Conservation (phyloP, 2,797 vertebrate genomes). For the Pangasius macronema region DNA sequence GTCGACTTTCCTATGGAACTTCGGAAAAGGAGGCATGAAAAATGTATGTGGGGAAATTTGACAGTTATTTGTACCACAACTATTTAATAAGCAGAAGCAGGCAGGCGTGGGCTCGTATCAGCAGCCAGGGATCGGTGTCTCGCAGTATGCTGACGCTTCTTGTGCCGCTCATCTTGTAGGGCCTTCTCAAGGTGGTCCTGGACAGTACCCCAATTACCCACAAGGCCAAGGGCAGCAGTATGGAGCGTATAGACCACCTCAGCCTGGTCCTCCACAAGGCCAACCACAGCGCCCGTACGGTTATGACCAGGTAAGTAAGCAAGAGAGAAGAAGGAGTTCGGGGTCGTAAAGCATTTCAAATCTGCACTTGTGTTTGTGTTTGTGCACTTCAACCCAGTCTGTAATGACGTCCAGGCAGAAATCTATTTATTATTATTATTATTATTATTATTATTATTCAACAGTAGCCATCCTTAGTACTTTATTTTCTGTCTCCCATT, state of each 20-base stretch:
- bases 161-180: slow-evolving; percentile 66
- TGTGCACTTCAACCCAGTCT: slow-evolving; percentile 18
- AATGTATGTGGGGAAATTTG: neutral
- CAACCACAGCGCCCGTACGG: slow-evolving; percentile 97
- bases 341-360: neutral
- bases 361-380: neutral
- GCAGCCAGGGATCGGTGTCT: neutral
- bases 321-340: neutral
- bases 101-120: too few species aligned
- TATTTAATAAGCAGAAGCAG: neutral
- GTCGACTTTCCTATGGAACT: neutral
- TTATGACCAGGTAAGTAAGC: slow-evolving; percentile 91
- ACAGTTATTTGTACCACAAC: neutral
- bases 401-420: neutral
- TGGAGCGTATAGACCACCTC: slow-evolving; percentile 88
- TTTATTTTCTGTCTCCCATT: neutral
- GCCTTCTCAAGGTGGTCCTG: slow-evolving; percentile 88
- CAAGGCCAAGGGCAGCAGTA: slow-evolving; percentile 98
- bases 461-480: neutral
- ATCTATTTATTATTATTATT: neutral
- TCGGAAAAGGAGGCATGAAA: neutral
- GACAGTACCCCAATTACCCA: slow-evolving; percentile 95
- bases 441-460: neutral
- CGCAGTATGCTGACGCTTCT: neutral
- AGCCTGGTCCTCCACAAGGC: slow-evolving; percentile 92